Base-by-base conservation (phyloP, 2,113 vertebrate genomes). In the Myocastor coypus region DNA sequence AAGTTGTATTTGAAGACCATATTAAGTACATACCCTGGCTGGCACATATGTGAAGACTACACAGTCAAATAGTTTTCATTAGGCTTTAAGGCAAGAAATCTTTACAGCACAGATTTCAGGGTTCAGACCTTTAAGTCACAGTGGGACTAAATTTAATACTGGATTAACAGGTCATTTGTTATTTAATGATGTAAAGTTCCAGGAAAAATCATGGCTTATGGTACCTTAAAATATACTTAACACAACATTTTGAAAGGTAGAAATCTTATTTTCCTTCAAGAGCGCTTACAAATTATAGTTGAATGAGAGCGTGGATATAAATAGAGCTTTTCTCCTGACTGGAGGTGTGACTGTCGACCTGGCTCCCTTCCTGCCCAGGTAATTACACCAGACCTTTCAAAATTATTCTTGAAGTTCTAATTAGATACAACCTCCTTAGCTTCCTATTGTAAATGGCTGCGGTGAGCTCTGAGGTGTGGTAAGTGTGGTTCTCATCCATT, bases 351-450 rank as follows among this genome's bases (percentile, higher is more conserved):
- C 90, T 77, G 37, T 97, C 85, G 61, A 90, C 88, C 94, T 97
- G 96, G 97, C 90, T 93, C 89, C 50, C 92, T 96, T 96, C 94
- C 97, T 57, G 22, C 68, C 78, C 94, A 94, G 94, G 97, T 97
- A 96, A 97, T 97, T 96, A 96, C 46, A 95, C 94, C 46, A 89
- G 93, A 83, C 52, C 94, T 94, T 95, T 96, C 80, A 42, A 97
- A 96, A 97, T 96, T 94, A 94, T 83, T 63, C 81, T 95, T 85
- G 68, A 97, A 96, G 97, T 96, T 95, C 95, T 97, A 97, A 97
- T 97, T 96, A 97, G 92, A 97, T 71, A 90, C 95, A 94, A 96
- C 94, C 90, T 95, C 96, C 93, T 94, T 92, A 92, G 92, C 94
- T 96, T 97, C 95, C 94, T 96, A 64, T 96, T 96, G 83, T 94